These are phyloP conservation scores for Axinella damicornis DNA, from an alignment of 37 sponge, comb jelly and placozoan genomes.

Conservation along the genomic window DNA sequence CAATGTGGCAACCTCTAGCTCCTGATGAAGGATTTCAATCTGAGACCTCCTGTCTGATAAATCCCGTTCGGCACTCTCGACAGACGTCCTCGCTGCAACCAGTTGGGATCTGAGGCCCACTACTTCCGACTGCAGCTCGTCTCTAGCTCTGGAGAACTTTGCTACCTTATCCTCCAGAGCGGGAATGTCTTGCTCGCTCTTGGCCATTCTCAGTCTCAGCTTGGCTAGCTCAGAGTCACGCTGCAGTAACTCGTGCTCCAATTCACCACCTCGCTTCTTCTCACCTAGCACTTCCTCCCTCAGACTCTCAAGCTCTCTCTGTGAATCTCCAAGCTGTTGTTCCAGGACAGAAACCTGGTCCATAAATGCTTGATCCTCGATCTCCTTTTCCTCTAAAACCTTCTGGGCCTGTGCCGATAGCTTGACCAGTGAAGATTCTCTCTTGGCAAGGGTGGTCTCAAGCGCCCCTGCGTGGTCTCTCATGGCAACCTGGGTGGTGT, in stretches of 20 bases:
- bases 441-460: slow-evolving; percentile 71
- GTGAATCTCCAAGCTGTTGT: slow-evolving; percentile 1
- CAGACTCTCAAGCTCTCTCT: slow-evolving; percentile 30
- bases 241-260: slow-evolving; percentile 6
- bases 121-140: slow-evolving; percentile 37
- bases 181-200: neutral
- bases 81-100: slow-evolving; percentile 10
- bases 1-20: slow-evolving; percentile 35
- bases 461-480: slow-evolving; percentile 62
- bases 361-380: slow-evolving; percentile 29
- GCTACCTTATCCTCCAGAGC: slow-evolving; percentile 10
- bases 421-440: slow-evolving; percentile 48
- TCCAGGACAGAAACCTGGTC: slow-evolving; percentile 22
- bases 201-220: neutral
- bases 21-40: slow-evolving; percentile 53
- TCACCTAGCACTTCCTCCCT: slow-evolving; percentile 10
- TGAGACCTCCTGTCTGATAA: slow-evolving; percentile 46
- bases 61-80: slow-evolving; percentile 45
- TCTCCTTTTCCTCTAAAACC: slow-evolving; percentile 56
- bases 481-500: slow-evolving; percentile 55
- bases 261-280: slow-evolving; percentile 20
- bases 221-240: neutral
- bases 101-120: slow-evolving; percentile 46
- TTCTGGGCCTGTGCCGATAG: slow-evolving; percentile 44
- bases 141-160: slow-evolving; percentile 13